Percentiles rank a stretch among this genome's conserved stretches.
Evolutionary conservation across 2,888 invertebrate genomes (phyloP).

Genomic region (Aricia artaxerxes): DNA sequence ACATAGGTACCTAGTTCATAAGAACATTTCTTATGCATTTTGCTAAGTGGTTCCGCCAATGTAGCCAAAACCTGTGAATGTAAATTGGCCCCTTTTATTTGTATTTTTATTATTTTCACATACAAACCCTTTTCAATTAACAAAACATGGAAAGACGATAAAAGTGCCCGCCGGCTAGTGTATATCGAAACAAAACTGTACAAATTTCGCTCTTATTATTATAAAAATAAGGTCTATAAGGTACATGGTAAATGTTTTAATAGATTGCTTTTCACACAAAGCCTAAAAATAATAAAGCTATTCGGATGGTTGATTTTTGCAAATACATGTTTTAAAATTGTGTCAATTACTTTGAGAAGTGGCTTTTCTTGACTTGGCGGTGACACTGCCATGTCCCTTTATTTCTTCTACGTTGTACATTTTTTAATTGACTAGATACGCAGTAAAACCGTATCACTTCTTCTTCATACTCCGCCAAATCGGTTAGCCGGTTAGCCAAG

Average conservation of each 20-base stretch:
- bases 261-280: conserved; percentile 1
- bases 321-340: neutral
- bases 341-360: neutral
- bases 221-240: neutral
- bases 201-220: neutral
- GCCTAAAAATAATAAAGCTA: neutral
- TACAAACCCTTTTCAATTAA: conserved; percentile 14
- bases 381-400: too few species aligned
- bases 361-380: neutral
- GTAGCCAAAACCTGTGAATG: neutral
- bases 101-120: conserved; percentile 16
- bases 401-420: too few species aligned
- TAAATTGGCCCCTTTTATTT: conserved; percentile 21
- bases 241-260: too few species aligned
- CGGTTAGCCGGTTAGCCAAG: too few species aligned
- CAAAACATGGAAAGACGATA: conserved; percentile 15
- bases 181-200: neutral
- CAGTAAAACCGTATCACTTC: too few species aligned
- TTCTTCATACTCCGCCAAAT: too few species aligned
- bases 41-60: neutral
- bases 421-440: too few species aligned
- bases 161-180: conserved; percentile 1
- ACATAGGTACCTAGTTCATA: too few species aligned
- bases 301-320: neutral
- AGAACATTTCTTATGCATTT: neutral